Base-by-base conservation (phyloP, 2,797 vertebrate genomes). In the Lycodopsis pacificus region DNA sequence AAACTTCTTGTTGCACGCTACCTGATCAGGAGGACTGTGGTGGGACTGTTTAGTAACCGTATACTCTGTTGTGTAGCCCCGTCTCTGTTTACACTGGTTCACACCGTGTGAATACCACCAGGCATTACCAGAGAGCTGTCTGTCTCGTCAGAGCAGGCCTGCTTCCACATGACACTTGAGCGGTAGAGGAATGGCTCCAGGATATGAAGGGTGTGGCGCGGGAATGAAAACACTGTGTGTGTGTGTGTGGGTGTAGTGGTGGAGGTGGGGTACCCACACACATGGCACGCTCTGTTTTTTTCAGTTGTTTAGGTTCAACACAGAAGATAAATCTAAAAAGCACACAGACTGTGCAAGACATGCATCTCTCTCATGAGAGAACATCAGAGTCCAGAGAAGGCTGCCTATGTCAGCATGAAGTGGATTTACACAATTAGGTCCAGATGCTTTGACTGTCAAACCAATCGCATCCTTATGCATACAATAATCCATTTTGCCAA, bases 81-180 rank as follows among this genome's bases (percentile, higher is more conserved):
- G 83, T 89, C 81, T 89, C 77, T 92, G 86, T 93, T 94, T 93
- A 91, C 92, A 76, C 65, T 79, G 63, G 82, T 82, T 71, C 49
- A 34, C 32, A 34, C 20, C 64, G 57, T 76, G 42, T 83, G 87
- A 81, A 82, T 83, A 83, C 42, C 77, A 86, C 63, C 62, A 65
- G 36, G 32, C 77, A 64, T 82, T 88, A 83, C 65, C 34, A 30
- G 74, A 88, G 74, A 67, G 44, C 53, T 76, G 9, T 30, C 56
- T 48, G 75, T 86, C 76, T 77, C 78, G 61, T n/a, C 62, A 2
- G 17, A 64, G 17, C 34, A 59, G 51, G 48, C 67, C 71, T 71
- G 25, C 70, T 69, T 71, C 83, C 71, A 70, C 86, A 73, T 88
- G 84, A 88, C 86, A 82, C 76, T 82, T 78, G 0, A 68, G 82